A percentile compares a stretch with the other conserved stretches of the same genome.
Evolutionary conservation across 2,113 vertebrate genomes (phyloP).

Genomic region (Tricholaema leucomelas): DNA sequence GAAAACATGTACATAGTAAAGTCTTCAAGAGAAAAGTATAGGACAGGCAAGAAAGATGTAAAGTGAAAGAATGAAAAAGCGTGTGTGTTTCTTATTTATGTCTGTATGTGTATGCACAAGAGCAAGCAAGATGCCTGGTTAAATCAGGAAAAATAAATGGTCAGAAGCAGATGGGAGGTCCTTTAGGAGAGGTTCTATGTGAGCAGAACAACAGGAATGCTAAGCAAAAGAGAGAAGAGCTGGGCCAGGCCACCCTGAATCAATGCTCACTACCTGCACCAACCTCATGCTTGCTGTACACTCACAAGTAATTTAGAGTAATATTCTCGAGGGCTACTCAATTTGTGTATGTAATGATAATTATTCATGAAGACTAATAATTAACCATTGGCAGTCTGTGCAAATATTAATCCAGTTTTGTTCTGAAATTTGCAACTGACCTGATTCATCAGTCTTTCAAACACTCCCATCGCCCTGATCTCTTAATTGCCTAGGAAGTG

Average conservation of each 20-base stretch:
- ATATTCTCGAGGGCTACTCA: background rate
- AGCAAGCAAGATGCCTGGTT: background rate
- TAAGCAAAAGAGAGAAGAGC: background rate
- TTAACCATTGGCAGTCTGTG: background rate
- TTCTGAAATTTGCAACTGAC: background rate
- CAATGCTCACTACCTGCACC: background rate
- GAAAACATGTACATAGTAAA: background rate
- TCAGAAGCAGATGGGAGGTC: background rate
- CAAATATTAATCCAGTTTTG: background rate
- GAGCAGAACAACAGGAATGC: background rate
- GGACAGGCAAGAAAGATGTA: background rate
- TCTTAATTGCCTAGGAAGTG: background rate
- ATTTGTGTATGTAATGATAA: background rate
- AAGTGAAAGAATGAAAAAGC: background rate
- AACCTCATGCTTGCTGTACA: background rate
- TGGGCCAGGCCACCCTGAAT: background rate
- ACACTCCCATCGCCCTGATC: background rate
- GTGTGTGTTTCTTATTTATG: background rate
- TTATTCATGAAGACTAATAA: background rate
- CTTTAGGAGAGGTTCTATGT: background rate
- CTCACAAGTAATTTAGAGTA: background rate
- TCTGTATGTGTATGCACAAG: background rate
- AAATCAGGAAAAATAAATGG: background rate
- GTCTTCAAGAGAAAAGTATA: background rate
- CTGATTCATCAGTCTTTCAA: background rate